Evolutionary conservation across 2,113 vertebrate genomes (phyloP), one percentile per base, ranked within the genome.

Genomic region (Halichoerus grypus): DNA sequence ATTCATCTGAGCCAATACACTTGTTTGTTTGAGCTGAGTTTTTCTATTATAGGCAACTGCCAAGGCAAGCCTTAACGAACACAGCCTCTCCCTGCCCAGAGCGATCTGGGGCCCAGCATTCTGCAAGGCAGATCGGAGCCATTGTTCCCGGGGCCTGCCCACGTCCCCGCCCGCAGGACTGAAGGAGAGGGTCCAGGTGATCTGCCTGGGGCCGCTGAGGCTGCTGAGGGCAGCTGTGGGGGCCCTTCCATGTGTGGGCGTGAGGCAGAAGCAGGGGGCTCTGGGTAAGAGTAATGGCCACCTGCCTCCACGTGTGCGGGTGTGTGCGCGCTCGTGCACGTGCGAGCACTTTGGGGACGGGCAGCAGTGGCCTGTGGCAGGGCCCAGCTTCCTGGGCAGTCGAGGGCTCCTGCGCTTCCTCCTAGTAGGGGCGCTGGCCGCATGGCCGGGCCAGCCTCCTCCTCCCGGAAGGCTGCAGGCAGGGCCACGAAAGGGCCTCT

Each of bases 91-190:
- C 2, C 18, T 65, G 61, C 1, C 89, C 59, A 63, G 95, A 8
- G 22, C 76, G 97, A 90, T 93, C 92, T 88, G 0, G 0, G 88
- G 93, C 80, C 94, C 86, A 92, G 97, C 94, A 51, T 3, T 28
- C 46, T 31, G 18, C 22, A 46, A 86, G 76, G 63, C 46, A 53
- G 89, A 61, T 24, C 9, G 0, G 1, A 49, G 55, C n/a, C 22
- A 2, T 7, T 11, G 15, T 5, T 26, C 36, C 33, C 19, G 0
- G 0, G 46, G 49, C 18, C 74, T 26, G 86, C 12, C 51, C 12
- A 11, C 5, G 4, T 3, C 59, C 46, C 22, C 0, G 2, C 31
- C 53, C 67, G 76, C 14, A 49, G 26, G 36, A 1, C 67, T 42
- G 39, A 39, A 7, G 14, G 13, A 57, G 57, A 28, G 36, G 31